These are phyloP conservation scores for Micrasema minimum DNA, from an alignment of 1,140 invertebrate genomes.

Conservation along the genomic window DNA sequence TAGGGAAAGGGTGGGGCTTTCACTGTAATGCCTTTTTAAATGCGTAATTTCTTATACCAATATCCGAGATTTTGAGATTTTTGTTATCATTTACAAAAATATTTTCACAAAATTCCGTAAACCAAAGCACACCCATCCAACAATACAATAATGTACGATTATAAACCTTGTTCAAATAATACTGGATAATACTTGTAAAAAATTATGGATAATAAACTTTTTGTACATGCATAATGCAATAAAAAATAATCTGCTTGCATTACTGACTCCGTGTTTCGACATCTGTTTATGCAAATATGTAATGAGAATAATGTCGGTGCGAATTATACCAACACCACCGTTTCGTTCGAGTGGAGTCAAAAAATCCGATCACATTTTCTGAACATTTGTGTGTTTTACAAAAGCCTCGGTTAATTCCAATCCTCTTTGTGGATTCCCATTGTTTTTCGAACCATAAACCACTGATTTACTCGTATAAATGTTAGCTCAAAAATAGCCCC, in stretches of 20 bases:
- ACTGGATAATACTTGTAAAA: no score
- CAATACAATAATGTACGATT: no score
- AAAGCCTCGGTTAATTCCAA: background rate
- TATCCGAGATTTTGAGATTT: no score
- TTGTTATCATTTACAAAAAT: no score
- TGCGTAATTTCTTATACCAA: no score
- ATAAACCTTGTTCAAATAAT: no score
- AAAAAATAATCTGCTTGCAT: background rate
- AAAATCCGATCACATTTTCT: conserved; percentile 12
- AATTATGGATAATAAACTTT: no score
- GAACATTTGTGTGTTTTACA: background rate
- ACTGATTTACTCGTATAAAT: background rate
- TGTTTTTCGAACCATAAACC: background rate
- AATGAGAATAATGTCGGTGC: conserved; percentile 12
- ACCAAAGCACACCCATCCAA: no score
- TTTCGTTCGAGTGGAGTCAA: conserved; percentile 22
- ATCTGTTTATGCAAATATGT: conserved; percentile 38
- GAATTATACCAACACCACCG: background rate
- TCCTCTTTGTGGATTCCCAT: background rate
- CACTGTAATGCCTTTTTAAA: no score
- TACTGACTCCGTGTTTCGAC: conserved; percentile 5
- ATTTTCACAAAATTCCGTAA: no score
- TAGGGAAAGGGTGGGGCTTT: no score
- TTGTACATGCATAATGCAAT: no score
- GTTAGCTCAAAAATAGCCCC: background rate